A percentile compares a stretch with the other conserved stretches of the same genome.
These are phyloP conservation scores for Drosophila sechellia DNA, from an alignment of 1,140 invertebrate genomes.

Conservation along the genomic window DNA sequence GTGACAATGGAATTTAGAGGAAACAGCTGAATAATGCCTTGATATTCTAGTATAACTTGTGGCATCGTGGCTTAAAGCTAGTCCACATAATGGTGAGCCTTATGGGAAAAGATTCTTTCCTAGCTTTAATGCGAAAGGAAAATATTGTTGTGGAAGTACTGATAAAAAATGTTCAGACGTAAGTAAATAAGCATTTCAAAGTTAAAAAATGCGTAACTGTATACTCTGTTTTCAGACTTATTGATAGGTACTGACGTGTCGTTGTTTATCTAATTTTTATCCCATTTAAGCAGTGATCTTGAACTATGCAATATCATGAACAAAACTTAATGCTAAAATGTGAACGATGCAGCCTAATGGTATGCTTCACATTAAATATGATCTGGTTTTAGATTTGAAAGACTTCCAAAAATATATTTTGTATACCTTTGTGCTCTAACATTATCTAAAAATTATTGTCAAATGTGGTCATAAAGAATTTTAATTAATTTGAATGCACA, in stretches of 20 bases:
- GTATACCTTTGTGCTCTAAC: too few relatives aligned
- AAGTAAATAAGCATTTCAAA: constrained; percentile 10
- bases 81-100: constrained; percentile 53
- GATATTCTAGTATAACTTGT: constrained; percentile 45
- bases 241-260: neutral
- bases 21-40: neutral
- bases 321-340: too few relatives aligned
- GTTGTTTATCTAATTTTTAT: neutral
- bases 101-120: constrained; percentile 7
- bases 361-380: too few relatives aligned
- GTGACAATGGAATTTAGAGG: neutral
- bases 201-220: too few relatives aligned
- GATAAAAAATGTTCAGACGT: constrained; percentile 58
- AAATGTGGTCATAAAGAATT: neutral
- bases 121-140: neutral
- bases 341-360: too few relatives aligned
- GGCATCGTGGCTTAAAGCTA: constrained; percentile 17
- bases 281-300: too few relatives aligned
- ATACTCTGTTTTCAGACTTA: constrained; percentile 8
- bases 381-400: too few relatives aligned
- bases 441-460: too few relatives aligned
- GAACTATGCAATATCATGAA: too few relatives aligned
- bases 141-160: constrained; percentile 22
- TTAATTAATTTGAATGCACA: neutral
- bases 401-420: too few relatives aligned